Conservation (phyloP, 2,797 vertebrate species). For the Denticeps clupeoides region DNA sequence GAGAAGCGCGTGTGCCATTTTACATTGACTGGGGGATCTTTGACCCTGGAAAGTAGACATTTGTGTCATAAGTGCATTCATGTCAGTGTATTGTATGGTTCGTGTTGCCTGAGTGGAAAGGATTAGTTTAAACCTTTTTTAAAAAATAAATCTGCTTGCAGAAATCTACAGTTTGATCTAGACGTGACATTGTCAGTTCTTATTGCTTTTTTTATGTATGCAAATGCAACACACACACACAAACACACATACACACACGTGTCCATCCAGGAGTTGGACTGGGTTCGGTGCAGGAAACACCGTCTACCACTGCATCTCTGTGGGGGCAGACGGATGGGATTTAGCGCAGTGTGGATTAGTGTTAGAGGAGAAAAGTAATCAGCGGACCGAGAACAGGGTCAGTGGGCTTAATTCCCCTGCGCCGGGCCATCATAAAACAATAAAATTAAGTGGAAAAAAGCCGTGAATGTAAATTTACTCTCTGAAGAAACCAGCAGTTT, state of each 20-base stretch:
- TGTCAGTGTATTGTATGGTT: slow-evolving; percentile 77
- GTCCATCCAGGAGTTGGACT: background rate
- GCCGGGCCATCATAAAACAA: no score
- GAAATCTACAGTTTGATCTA: slow-evolving; percentile 60
- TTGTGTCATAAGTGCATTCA: slow-evolving; percentile 74
- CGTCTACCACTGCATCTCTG: background rate
- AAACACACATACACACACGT: background rate
- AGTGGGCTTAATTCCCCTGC: background rate
- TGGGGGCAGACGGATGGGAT: slow-evolving; percentile 17
- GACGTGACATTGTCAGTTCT: slow-evolving; percentile 20
- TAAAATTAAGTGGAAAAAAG: no score
- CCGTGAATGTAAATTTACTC: no score
- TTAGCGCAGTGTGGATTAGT: slow-evolving; percentile 19
- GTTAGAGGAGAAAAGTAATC: slow-evolving; percentile 4
- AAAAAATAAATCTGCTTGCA: slow-evolving; percentile 96
- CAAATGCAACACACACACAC: background rate
- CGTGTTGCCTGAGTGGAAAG: slow-evolving; percentile 87
- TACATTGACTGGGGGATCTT: slow-evolving; percentile 53
- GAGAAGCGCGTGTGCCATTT: slow-evolving; percentile 55
- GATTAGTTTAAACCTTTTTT: slow-evolving; percentile 81
- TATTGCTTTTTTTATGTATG: slow-evolving; percentile 3
- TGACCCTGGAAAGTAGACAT: slow-evolving; percentile 59
- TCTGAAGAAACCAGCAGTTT: no score
- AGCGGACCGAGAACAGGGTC: slow-evolving; percentile 6
- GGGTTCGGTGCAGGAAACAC: background rate